Evolutionary conservation across 1,140 invertebrate species (phyloP), one percentile per base, ranked within the genome.

Genomic region (Glossosoma conforme): DNA sequence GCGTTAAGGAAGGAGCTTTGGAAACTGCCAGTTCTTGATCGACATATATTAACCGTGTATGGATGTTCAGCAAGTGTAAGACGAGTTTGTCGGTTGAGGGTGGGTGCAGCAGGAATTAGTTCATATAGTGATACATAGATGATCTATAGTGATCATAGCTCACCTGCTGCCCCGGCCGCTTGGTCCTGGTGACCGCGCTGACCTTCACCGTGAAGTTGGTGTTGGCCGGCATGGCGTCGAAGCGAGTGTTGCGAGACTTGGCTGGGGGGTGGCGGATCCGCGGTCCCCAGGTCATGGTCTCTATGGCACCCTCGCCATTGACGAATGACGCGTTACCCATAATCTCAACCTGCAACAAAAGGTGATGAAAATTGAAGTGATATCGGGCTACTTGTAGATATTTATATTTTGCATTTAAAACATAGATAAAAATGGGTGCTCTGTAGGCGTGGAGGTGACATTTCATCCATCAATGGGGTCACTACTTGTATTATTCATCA

Each of bases 191-290:
- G 50, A 88, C 82, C 9, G 83, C 87, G 21, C 77, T 79, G 17
- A 84, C 67, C n/a, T 73, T 75, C 37, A 86, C 79, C 33, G 84
- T 87, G 65, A 87, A 90, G 67, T 88, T 87, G 3, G 86, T 91
- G 65, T 91, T 91, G 0, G 87, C 76, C 21, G 81, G 80, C 18
- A 89, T 70, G 33, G 80, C 76, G 52, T 81, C 77, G 60, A 85
- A 85, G 49, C 76, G 73, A 47, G 74, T 70, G 43, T 59, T 72
- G 20, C 68, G 65, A 11, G 70, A 68, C 19, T 65, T 46, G 17
- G 61, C 60, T 35, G 75, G 69, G 10, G 82, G 76, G 35, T 76
- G 79, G 59, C 76, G 78, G 6, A 71, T 74, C 59, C 80, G 78
- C 2, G 80, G 80, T 1, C 76, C 79, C 67, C 75, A 80, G 2